Percentiles rank a stretch among this genome's conserved stretches.
These are phyloP conservation scores for Crax fasciolata DNA, from an alignment of 2,797 vertebrate species.

Conservation along the genomic window DNA sequence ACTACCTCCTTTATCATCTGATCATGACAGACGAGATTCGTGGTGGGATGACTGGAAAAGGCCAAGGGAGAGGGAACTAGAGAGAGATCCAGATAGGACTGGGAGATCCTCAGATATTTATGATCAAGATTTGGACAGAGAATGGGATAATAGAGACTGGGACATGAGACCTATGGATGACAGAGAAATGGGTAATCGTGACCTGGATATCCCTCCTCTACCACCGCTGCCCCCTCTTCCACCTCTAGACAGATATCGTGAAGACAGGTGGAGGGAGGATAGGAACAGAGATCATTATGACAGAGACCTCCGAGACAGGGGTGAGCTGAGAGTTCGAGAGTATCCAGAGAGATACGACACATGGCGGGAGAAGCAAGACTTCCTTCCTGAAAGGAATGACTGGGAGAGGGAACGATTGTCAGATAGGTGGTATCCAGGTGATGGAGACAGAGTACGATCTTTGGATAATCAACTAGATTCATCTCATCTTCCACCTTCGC, in stretches of 20 bases:
- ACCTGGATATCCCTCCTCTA: slow-evolving; percentile 84
- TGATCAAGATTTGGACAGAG: slow-evolving; percentile 83
- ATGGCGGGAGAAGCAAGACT: slow-evolving; percentile 88
- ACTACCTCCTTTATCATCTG: slow-evolving; percentile 84
- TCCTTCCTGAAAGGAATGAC: slow-evolving; percentile 83
- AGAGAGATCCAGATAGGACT: slow-evolving; percentile 83
- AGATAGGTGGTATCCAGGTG: slow-evolving; percentile 84
- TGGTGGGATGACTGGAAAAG: slow-evolving; percentile 87
- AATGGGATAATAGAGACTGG: slow-evolving; percentile 86
- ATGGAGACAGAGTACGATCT: slow-evolving; percentile 80
- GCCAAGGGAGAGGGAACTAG: slow-evolving; percentile 84
- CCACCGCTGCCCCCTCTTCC: slow-evolving; percentile 85
- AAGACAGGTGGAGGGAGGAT: slow-evolving; percentile 90
- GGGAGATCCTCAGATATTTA: slow-evolving; percentile 86
- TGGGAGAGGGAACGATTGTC: slow-evolving; percentile 85
- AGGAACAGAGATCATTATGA: slow-evolving; percentile 89
- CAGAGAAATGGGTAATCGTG: slow-evolving; percentile 86
- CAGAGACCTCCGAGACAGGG: slow-evolving; percentile 86
- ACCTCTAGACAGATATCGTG: slow-evolving; percentile 88
- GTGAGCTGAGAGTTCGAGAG: slow-evolving; percentile 88
- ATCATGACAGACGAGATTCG: slow-evolving; percentile 81
- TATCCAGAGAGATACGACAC: slow-evolving; percentile 88
- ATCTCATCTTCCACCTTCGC: slow-evolving; percentile 73
- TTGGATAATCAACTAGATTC: slow-evolving; percentile 80
- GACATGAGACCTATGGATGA: slow-evolving; percentile 84